Percentiles rank a stretch among this genome's conserved stretches.
These are phyloP conservation scores for Tiaroga cobitis DNA, from an alignment of 2,797 vertebrate species.

Conservation along the genomic window DNA sequence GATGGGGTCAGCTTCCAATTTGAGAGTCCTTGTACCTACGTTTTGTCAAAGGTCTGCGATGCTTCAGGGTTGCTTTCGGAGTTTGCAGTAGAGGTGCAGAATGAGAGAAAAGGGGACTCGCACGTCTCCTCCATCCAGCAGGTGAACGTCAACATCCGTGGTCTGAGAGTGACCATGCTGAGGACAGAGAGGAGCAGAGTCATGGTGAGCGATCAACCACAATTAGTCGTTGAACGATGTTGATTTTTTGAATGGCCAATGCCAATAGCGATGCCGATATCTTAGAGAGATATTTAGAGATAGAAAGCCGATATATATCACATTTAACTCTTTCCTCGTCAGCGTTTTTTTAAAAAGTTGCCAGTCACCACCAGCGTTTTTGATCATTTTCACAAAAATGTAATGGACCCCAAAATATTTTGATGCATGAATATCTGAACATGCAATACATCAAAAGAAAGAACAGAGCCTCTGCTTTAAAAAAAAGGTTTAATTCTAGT, in stretches of 20 bases:
- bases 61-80: slow-evolving; percentile 65
- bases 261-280: not conserved
- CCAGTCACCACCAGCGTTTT: too few species aligned
- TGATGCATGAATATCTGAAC: too few species aligned
- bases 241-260: not conserved
- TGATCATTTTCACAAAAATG: too few species aligned
- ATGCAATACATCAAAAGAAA: too few species aligned
- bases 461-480: too few species aligned
- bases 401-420: too few species aligned
- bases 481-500: too few species aligned
- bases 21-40: slow-evolving; percentile 80
- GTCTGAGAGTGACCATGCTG: slow-evolving; percentile 72
- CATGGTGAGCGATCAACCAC: slow-evolving; percentile 76
- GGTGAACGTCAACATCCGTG: slow-evolving; percentile 71
- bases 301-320: not conserved
- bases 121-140: slow-evolving; percentile 71
- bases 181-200: slow-evolving; percentile 71
- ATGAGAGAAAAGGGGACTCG: slow-evolving; percentile 64
- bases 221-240: not conserved
- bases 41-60: slow-evolving; percentile 79
- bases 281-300: not conserved
- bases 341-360: too few species aligned
- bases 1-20: slow-evolving; percentile 80
- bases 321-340: not conserved
- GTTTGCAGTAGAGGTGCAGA: slow-evolving; percentile 76